Percentiles rank a stretch among this genome's conserved stretches.
Conservation (phyloP, 2,888 invertebrate species). For the Brachyptera putata region DNA sequence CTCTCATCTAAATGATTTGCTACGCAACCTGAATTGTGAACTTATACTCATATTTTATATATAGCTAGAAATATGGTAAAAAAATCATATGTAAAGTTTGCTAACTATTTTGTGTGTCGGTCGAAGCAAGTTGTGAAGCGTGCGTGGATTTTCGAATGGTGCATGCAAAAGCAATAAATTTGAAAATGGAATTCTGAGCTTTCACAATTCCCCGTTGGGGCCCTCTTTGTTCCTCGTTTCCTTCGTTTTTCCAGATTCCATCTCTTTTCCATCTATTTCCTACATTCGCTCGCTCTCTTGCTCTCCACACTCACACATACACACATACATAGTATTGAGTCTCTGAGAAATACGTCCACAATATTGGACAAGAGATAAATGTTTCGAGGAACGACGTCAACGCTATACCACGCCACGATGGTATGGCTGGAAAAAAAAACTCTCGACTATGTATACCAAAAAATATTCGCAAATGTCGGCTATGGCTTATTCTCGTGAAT, state of each 20-base stretch:
- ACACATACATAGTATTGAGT: not conserved
- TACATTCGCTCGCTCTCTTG: too few relatives aligned
- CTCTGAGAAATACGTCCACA: not conserved
- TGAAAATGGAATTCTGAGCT: conserved; percentile 21
- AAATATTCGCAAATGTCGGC: too few relatives aligned
- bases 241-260: not conserved
- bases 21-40: too few relatives aligned
- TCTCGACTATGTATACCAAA: too few relatives aligned
- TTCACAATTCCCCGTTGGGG: conserved; percentile 12
- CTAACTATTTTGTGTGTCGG: conserved; percentile 13
- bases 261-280: too few relatives aligned
- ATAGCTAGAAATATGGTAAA: not conserved
- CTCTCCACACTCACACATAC: too few relatives aligned
- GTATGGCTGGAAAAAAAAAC: not conserved
- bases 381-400: not conserved
- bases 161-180: conserved; percentile 20
- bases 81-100: conserved; percentile 14
- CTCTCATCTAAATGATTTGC: too few relatives aligned
- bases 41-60: too few relatives aligned
- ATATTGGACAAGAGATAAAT: conserved; percentile 13
- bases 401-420: not conserved
- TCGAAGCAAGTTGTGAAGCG: not conserved
- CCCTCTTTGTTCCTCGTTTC: conserved; percentile 4
- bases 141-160: conserved; percentile 10
- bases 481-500: too few relatives aligned